Base-by-base conservation (phyloP, 2,113 vertebrate genomes). In the Arenaria interpres region DNA sequence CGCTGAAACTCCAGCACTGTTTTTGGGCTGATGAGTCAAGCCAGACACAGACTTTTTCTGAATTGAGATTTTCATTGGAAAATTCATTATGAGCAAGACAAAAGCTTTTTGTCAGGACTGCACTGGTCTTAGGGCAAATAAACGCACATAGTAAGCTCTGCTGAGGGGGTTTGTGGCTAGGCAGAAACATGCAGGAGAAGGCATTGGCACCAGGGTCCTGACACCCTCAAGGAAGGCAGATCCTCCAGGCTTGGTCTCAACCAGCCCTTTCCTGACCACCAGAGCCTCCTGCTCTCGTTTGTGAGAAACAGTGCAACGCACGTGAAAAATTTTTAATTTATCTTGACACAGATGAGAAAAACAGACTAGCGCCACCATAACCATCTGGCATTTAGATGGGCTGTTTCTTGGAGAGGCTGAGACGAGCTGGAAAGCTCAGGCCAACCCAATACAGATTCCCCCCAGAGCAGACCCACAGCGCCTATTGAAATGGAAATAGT, bases 161-260 rank as follows among this genome's bases (percentile, higher is more conserved):
- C 68, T 35, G 22, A 66, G 28, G 24, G 10, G 2, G 2, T 48
- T 22, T 4, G 0, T 43, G 18, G 14, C 41, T 69, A n/a, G 21
- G 37, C 41, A 77, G 35, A 88, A 72, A n/a, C 18, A 35, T 53
- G 11, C 4, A 6, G 75, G 19, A 76, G 10, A 14, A 27, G 9
- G 14, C 14, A 41, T 6, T 57, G 41, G 37, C 37, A 77, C 10
- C 50, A 74, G 8, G 18, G 18, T 19, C 4, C 0, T 0, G 21
- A 16, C 25, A 46, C 37, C 60, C 37, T 64, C 20, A 19, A 41
- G 32, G 37, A 75, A 46, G 35, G 35, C 23, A 19, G 24, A 62
- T n/a, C 17, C 25, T 91, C n/a, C 56, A 81, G 46, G 22, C 23
- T 73, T 0, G 0, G 32, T 45, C 45, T 66, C 50, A 57, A 53